A percentile compares a stretch with the other conserved stretches of the same genome.
Conservation (phyloP, 1,140 invertebrate genomes). For the Zaprionus lachaisei region DNA sequence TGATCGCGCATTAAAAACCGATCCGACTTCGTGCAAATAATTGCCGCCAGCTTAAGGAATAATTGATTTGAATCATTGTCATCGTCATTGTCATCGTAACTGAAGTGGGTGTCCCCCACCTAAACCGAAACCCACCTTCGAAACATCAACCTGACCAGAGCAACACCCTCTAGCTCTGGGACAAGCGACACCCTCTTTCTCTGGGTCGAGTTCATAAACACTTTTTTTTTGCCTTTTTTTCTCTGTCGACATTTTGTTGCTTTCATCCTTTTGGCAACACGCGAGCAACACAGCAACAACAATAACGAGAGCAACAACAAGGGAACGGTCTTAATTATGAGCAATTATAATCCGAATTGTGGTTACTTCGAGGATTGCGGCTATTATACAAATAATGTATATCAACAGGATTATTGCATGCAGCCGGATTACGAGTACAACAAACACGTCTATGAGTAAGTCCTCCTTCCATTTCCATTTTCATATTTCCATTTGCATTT, state of each 20-base stretch:
- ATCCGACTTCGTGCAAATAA: slow-evolving; percentile 67
- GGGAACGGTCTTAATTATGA: slow-evolving; percentile 68
- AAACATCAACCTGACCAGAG: background rate
- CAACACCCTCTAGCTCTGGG: background rate
- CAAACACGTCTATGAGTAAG: slow-evolving; percentile 83
- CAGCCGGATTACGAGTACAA: slow-evolving; percentile 83
- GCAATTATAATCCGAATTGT: slow-evolving; percentile 84
- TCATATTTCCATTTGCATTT: background rate
- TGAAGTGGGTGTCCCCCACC: slow-evolving; percentile 36
- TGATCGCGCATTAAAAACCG: slow-evolving; percentile 78
- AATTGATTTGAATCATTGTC: slow-evolving; percentile 50
- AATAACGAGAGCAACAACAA: slow-evolving; percentile 21
- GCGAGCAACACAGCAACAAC: slow-evolving; percentile 1
- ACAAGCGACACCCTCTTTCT: background rate
- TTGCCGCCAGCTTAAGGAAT: slow-evolving; percentile 55
- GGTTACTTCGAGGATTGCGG: slow-evolving; percentile 83
- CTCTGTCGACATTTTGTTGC: background rate
- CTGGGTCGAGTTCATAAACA: background rate
- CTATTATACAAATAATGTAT: slow-evolving; percentile 78
- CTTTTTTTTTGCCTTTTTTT: background rate
- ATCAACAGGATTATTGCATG: slow-evolving; percentile 84
- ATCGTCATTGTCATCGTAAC: background rate
- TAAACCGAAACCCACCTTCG: background rate
- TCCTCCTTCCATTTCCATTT: slow-evolving; percentile 17
- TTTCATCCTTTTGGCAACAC: background rate